These are phyloP conservation scores for Lycocorax pyrrhopterus DNA, from an alignment of 2,113 vertebrate genomes.

Conservation along the genomic window DNA sequence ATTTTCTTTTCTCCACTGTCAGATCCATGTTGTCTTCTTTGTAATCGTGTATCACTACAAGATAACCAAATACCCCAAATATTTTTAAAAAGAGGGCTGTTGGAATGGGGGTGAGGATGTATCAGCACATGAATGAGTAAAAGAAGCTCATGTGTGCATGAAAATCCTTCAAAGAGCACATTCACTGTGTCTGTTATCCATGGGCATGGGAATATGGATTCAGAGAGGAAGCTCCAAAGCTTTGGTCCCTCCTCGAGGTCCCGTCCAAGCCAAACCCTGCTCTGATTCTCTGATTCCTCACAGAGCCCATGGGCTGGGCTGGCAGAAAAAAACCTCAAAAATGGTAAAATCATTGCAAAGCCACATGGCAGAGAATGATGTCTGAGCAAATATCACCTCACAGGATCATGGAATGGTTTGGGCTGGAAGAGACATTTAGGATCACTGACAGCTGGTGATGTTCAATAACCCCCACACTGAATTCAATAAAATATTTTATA, in stretches of 20 bases:
- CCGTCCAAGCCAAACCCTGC: background rate
- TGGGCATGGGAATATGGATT: background rate
- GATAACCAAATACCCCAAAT: background rate
- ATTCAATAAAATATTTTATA: background rate
- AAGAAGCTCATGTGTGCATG: background rate
- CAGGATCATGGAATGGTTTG: background rate
- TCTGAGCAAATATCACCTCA: background rate
- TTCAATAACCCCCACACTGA: background rate
- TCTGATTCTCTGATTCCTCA: background rate
- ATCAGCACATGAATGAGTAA: fast-evolving
- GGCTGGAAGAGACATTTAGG: no score
- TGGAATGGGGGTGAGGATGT: background rate
- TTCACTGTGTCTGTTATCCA: fast-evolving
- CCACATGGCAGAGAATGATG: fast-evolving
- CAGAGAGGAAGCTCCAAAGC: background rate
- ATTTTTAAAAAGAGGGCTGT: background rate
- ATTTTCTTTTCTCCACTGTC: background rate
- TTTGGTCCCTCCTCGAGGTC: background rate
- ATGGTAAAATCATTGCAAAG: background rate
- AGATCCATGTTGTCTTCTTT: background rate
- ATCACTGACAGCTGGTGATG: background rate
- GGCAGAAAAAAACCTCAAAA: background rate
- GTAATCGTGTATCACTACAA: background rate
- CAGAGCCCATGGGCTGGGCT: background rate
- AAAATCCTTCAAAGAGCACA: background rate